Percentiles rank a stretch among this genome's conserved stretches.
Conservation (phyloP, 2,113 vertebrate species). For the Labrus mixtus region DNA sequence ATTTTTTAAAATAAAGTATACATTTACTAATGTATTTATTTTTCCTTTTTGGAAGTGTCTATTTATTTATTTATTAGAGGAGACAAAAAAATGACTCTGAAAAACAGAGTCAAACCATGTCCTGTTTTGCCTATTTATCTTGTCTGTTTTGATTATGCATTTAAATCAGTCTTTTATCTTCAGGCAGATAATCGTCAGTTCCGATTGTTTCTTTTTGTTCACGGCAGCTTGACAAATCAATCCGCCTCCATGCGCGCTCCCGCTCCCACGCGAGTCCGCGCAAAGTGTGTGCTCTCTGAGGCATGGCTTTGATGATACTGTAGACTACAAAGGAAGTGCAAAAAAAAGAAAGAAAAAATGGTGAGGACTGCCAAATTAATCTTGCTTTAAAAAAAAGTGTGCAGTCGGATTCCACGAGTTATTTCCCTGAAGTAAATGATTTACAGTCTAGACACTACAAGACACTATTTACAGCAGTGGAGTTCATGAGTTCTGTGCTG, state of each 20-base stretch:
- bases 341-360: no score
- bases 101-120: no score
- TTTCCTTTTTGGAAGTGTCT: no score
- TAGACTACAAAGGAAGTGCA: slow-evolving; percentile 62
- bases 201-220: slow-evolving; percentile 8
- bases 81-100: no score
- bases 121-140: no score
- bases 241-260: slow-evolving; percentile 70
- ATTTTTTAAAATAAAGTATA: no score
- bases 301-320: slow-evolving; percentile 54
- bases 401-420: background rate
- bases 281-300: slow-evolving; percentile 25
- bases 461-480: no score
- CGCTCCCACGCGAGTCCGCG: slow-evolving; percentile 65
- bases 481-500: no score
- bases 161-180: slow-evolving; percentile 1
- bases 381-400: slow-evolving; percentile 2
- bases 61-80: no score
- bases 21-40: no score
- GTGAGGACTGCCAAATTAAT: no score
- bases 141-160: background rate
- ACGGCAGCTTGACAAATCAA: slow-evolving; percentile 52
- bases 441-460: background rate
- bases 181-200: background rate
- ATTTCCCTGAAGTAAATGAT: background rate